Evolutionary conservation across 2,113 vertebrate genomes (phyloP).

Genomic region (Odontesthes bonariensis): DNA sequence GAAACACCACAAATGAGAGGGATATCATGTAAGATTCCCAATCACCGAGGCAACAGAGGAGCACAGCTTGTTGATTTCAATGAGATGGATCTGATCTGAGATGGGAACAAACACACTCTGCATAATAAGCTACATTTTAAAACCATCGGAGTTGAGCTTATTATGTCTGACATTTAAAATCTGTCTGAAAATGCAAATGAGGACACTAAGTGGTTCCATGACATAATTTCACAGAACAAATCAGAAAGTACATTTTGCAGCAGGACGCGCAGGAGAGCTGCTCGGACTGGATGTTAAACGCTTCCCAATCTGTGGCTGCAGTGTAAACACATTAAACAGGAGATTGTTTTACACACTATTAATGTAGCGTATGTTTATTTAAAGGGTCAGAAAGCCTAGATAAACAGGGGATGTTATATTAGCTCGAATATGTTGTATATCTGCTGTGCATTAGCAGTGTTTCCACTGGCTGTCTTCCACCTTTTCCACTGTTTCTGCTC

Average conservation of each 20-base stretch:
- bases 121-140: constrained; percentile 69
- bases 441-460: no score
- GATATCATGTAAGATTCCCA: constrained; percentile 44
- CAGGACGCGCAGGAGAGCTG: constrained; percentile 27
- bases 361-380: neutral
- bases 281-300: constrained; percentile 3
- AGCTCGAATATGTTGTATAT: neutral
- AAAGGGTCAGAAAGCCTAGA: neutral
- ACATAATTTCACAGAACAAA: constrained; percentile 46
- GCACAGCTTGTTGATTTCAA: constrained; percentile 28
- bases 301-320: constrained; percentile 1
- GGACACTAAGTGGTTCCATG: constrained; percentile 53
- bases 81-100: constrained; percentile 49
- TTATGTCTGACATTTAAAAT: constrained; percentile 79
- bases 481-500: neutral
- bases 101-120: constrained; percentile 54
- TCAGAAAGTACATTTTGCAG: constrained; percentile 39
- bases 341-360: neutral
- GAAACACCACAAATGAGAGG: constrained; percentile 38
- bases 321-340: neutral
- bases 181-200: constrained; percentile 71
- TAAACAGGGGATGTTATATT: neutral
- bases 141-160: constrained; percentile 55
- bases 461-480: neutral
- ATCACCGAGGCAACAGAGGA: constrained; percentile 29